Evolutionary conservation across 2,113 vertebrate genomes (phyloP).

Genomic region (Semnornis frantzii): DNA sequence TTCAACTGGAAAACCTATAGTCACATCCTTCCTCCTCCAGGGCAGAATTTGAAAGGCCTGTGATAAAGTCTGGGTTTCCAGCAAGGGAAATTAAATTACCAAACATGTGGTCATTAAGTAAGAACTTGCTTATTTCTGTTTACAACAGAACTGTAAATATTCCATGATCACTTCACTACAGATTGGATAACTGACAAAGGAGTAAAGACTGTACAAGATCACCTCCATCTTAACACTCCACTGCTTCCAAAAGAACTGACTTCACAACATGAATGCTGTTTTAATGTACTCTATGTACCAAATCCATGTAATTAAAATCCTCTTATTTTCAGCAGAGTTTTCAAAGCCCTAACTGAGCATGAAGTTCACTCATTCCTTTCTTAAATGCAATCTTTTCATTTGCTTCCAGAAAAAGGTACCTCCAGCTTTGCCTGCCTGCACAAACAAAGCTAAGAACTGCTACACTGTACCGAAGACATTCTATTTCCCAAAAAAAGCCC

Average conservation of each 20-base stretch:
- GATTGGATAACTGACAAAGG: not conserved
- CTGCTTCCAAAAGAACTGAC: not conserved
- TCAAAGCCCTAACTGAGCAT: not conserved
- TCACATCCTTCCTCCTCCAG: not conserved
- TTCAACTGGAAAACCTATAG: not conserved
- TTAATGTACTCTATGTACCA: not conserved
- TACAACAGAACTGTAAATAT: not conserved
- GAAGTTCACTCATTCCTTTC: not conserved
- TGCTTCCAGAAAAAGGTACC: not conserved
- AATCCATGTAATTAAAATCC: not conserved
- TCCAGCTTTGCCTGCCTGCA: not conserved
- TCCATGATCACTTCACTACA: not conserved
- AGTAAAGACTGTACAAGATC: not conserved
- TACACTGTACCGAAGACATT: not conserved
- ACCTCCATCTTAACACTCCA: not conserved
- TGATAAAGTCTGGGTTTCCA: not conserved
- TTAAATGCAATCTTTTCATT: not conserved
- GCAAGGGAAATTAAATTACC: not conserved
- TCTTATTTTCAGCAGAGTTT: not conserved
- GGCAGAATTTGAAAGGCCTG: not conserved
- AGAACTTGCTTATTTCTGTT: not conserved
- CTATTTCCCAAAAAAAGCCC: not conserved
- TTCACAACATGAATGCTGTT: not conserved
- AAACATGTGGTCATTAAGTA: not conserved
- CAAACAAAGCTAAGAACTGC: not conserved